Conservation (phyloP, 2,113 vertebrate genomes). For the Cavia porcellus region DNA sequence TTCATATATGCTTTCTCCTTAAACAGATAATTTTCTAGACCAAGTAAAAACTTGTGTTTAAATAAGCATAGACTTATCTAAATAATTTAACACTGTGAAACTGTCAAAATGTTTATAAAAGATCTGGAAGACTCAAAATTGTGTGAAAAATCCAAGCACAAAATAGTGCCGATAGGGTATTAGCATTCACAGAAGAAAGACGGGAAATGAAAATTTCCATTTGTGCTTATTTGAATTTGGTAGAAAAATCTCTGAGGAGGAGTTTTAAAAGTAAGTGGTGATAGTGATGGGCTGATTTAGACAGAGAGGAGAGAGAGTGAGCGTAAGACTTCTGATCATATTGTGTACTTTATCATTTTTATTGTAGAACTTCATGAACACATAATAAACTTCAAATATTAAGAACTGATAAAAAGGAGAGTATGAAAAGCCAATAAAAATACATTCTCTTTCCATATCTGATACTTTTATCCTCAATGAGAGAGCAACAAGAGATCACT, state of each 20-base stretch:
- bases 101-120: conserved; percentile 15
- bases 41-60: not conserved
- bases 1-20: not conserved
- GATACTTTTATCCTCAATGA: not conserved
- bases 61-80: not conserved
- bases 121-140: not conserved
- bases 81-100: not conserved
- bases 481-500: not conserved
- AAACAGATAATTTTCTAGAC: not conserved
- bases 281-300: not conserved
- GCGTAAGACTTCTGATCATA: not conserved
- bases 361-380: not conserved
- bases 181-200: not conserved
- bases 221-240: not conserved
- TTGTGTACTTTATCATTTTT: not conserved
- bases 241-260: not conserved
- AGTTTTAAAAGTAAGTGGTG: not conserved
- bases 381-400: not conserved
- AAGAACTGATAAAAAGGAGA: not conserved
- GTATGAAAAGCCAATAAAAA: not conserved
- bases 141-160: not conserved
- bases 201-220: not conserved
- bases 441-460: not conserved
- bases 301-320: not conserved
- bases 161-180: not conserved